These are phyloP conservation scores for Pantelozetes paolii DNA, from an alignment of 2,888 invertebrate genomes.

Conservation along the genomic window DNA sequence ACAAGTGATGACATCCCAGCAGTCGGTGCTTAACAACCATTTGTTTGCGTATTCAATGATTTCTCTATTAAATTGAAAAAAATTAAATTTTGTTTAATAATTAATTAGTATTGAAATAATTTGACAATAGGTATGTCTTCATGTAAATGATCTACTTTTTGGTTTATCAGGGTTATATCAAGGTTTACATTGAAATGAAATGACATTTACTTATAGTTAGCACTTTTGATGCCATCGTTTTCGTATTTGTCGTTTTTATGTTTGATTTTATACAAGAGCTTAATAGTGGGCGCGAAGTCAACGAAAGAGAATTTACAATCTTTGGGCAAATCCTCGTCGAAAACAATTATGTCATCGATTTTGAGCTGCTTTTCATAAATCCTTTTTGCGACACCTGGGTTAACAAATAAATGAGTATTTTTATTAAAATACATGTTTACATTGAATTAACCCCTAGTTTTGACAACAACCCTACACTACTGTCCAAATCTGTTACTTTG, in stretches of 20 bases:
- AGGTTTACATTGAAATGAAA: no score
- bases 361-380: neutral
- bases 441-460: no score
- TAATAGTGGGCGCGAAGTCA: neutral
- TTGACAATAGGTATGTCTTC: no score
- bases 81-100: conserved; percentile 7
- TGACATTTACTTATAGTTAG: neutral
- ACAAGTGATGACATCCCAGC: conserved; percentile 34
- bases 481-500: no score
- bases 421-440: no score
- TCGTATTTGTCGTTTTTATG: no score
- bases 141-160: no score
- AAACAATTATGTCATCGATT: neutral
- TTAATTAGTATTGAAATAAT: no score
- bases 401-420: neutral
- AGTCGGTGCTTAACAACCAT: conserved; percentile 35
- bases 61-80: conserved; percentile 22
- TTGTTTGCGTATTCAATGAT: conserved; percentile 38
- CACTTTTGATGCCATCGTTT: neutral
- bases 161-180: no score
- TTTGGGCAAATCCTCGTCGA: neutral
- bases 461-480: no score
- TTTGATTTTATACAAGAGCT: no score
- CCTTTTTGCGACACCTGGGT: neutral
- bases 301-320: neutral